These are phyloP conservation scores for Hafferia zeledoni DNA, from an alignment of 2,797 vertebrate genomes.

Conservation along the genomic window DNA sequence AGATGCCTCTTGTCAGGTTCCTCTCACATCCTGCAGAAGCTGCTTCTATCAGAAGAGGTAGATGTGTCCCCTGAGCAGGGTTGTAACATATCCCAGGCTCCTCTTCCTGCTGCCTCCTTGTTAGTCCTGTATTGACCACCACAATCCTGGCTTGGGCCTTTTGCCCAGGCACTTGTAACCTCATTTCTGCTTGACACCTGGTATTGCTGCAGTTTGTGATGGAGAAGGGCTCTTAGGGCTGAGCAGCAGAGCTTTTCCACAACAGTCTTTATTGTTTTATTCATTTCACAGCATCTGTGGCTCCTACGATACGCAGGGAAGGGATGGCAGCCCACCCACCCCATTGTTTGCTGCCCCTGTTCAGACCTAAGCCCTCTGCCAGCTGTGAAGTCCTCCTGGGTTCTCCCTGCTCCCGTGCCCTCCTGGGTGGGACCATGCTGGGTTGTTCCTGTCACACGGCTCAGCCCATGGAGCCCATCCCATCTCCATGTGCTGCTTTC, in stretches of 20 bases:
- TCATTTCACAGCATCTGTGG: background rate
- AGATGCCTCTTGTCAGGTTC: background rate
- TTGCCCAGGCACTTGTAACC: fast-evolving
- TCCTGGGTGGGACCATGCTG: background rate
- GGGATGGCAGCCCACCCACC: background rate
- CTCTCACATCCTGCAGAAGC: background rate
- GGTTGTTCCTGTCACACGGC: background rate
- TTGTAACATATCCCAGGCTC: background rate
- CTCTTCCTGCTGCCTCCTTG: background rate
- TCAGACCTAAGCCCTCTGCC: background rate
- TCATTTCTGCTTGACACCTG: background rate
- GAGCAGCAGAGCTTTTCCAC: background rate
- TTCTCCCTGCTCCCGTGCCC: background rate
- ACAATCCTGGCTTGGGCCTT: background rate
- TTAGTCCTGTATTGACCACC: background rate
- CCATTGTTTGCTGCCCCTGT: background rate
- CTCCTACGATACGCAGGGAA: background rate
- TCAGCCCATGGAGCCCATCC: background rate
- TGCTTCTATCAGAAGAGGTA: background rate
- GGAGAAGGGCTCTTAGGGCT: background rate
- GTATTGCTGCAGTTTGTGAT: background rate
- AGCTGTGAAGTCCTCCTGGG: background rate
- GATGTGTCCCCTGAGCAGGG: background rate
- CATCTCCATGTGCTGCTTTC: background rate
- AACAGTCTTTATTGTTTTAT: background rate